phyloP scores from a whole-genome alignment of 1,140 invertebrate genomes.

The Ceratosolen fusciceps region DNA sequence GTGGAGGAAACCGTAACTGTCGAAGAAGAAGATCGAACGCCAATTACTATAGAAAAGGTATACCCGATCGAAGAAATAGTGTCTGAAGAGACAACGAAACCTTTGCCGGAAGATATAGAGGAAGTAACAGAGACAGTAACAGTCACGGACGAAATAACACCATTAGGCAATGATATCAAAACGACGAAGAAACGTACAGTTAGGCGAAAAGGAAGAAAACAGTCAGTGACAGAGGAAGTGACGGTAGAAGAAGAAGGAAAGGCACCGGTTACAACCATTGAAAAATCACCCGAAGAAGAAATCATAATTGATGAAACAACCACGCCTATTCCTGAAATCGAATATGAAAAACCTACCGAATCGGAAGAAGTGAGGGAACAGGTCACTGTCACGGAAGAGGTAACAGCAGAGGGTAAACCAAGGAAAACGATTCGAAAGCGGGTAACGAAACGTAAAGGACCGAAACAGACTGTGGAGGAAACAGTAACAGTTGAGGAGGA shows the following conservation, averaged over 20 bases:
- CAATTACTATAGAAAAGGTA: constrained; percentile 38
- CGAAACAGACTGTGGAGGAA: constrained; percentile 68
- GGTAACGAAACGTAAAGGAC: constrained; percentile 60
- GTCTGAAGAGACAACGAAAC: background rate
- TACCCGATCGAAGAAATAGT: constrained; percentile 46
- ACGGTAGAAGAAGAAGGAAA: constrained; percentile 70
- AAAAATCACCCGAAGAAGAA: constrained; percentile 48
- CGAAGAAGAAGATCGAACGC: constrained; percentile 56
- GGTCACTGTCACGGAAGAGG: constrained; percentile 35
- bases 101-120: constrained; percentile 52
- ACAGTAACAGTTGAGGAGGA: constrained; percentile 71
- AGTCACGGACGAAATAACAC: constrained; percentile 47
- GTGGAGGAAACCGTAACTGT: constrained; percentile 70
- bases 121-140: constrained; percentile 22
- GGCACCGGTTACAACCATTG: constrained; percentile 53
- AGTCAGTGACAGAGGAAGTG: constrained; percentile 69
- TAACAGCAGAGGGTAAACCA: constrained; percentile 17
- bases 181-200: constrained; percentile 47
- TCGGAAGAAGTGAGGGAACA: constrained; percentile 45
- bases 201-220: constrained; percentile 63
- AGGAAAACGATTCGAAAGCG: constrained; percentile 50
- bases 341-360: constrained; percentile 37
- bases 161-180: constrained; percentile 46
- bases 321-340: background rate
- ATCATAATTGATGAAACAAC: constrained; percentile 41